phyloP scores from a whole-genome alignment of 2,888 invertebrate species.

The Papilio protenor region DNA sequence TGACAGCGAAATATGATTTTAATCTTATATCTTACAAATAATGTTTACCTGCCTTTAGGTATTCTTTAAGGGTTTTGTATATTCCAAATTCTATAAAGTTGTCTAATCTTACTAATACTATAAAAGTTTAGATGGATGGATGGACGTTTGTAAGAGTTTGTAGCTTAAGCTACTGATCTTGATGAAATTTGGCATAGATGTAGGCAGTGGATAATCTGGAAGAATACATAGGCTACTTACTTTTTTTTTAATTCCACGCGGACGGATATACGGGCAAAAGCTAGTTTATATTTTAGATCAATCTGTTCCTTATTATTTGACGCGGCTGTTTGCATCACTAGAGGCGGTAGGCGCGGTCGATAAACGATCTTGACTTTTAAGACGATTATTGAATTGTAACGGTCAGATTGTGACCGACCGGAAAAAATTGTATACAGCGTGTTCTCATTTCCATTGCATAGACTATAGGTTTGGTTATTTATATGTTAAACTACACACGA shows the following conservation, averaged over 20 bases:
- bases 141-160: too few relatives aligned
- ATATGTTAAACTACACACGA: too few relatives aligned
- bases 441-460: slow-evolving; percentile 47
- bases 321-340: slow-evolving; percentile 60
- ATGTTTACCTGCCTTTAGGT: too few relatives aligned
- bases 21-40: too few relatives aligned
- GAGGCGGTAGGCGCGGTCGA: slow-evolving; percentile 75
- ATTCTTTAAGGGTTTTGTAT: not conserved
- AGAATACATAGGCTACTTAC: too few relatives aligned
- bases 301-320: not conserved
- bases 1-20: not conserved
- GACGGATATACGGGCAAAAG: too few relatives aligned
- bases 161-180: too few relatives aligned
- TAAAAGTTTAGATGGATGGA: too few relatives aligned
- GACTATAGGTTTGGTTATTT: not conserved
- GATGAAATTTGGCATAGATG: too few relatives aligned
- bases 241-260: too few relatives aligned
- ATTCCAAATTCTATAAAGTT: not conserved
- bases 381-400: slow-evolving; percentile 85
- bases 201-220: too few relatives aligned
- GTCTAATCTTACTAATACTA: too few relatives aligned
- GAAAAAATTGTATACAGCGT: slow-evolving; percentile 68
- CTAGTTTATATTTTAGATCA: not conserved
- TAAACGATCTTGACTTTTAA: slow-evolving; percentile 81
- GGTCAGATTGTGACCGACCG: slow-evolving; percentile 83